Percentiles rank a stretch among this genome's conserved stretches.
Evolutionary conservation across 1,140 invertebrate species (phyloP).

Genomic region (Cylas formicarius): DNA sequence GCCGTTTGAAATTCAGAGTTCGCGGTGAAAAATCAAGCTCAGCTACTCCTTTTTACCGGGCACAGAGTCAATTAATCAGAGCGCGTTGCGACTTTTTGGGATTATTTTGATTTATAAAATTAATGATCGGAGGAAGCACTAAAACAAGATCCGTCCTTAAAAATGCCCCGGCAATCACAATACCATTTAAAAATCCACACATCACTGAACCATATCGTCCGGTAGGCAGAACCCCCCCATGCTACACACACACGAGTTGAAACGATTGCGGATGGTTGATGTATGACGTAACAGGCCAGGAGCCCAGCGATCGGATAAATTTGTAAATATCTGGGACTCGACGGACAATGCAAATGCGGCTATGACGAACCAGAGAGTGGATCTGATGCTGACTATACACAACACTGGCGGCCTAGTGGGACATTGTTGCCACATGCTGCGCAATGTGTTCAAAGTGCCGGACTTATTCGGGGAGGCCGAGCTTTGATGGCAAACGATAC

Average conservation of each 20-base stretch:
- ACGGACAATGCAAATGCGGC: conserved; percentile 19
- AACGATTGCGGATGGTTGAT: conserved; percentile 12
- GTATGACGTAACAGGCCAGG: conserved; percentile 21
- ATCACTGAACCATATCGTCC: no score
- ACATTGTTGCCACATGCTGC: conserved; percentile 17
- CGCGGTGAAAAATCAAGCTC: no score
- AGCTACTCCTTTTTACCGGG: no score
- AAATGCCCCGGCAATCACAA: not conserved
- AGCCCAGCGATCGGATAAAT: conserved; percentile 24
- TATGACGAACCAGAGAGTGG: no score
- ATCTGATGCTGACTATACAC: no score
- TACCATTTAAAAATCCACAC: conserved; percentile 5
- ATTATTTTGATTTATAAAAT: conserved; percentile 1
- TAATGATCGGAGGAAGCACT: not conserved
- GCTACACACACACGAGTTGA: conserved; percentile 17
- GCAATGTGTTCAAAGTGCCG: conserved; percentile 15
- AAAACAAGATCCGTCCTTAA: not conserved
- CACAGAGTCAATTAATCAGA: no score
- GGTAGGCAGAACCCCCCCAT: conserved; percentile 9
- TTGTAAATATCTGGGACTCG: conserved; percentile 26
- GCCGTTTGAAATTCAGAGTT: no score
- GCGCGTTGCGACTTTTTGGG: no score
- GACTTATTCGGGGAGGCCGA: conserved; percentile 16
- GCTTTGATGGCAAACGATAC: not conserved
- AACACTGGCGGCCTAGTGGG: no score